Base-by-base conservation (phyloP, 2,888 invertebrate species). In the Notodonta dromedarius region DNA sequence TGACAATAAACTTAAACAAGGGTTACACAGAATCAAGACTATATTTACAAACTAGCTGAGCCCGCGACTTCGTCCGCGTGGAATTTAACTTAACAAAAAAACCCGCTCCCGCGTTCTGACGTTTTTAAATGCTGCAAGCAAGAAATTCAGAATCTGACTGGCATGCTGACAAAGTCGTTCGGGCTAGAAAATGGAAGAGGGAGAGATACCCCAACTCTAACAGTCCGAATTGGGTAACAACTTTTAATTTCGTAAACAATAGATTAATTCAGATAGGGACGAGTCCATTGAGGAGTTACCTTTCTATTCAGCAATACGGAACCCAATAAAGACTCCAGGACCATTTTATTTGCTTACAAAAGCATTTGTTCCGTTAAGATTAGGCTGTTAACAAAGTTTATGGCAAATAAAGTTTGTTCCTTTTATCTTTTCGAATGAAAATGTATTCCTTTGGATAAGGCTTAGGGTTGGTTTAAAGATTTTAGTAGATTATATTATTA, bases 361-460 rank as follows among this genome's bases (percentile, higher is more conserved):
- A 55, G 58, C 50, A 59, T 52, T 52, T 66, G 60, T 60, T 57
- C 62, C 32, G 52, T 59, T 60, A 51, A 51, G 62, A 59, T 66
- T 66, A 62, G 60, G 52, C 59, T 61, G 53, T 60, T 62, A 59
- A 59, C 53, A 57, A 66, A 62, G 57, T 60, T 62, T 54, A 52
- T 13, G 35, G 60, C 46, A 40, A 13, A 52, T 35, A 55, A 59
- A 62, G 44, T 65, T 57, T 46, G 51, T 53, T 58, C 54, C 55
- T 57, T 62, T 66, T 66, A 55, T 59, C 58, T 54, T 50, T 55
- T 24, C 52, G n/a, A 61, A 57, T 57, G 57, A 61, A 35, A 48
- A 48, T 48, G 44, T 61, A 48, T 61, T 40, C 24, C 8, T 57
- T 58, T 53, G n/a, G 11, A 46, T n/a, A 46, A 13, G 46, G 46